Evolutionary conservation across 1,140 invertebrate genomes (phyloP).

Genomic region (Zaprionus davidi): DNA sequence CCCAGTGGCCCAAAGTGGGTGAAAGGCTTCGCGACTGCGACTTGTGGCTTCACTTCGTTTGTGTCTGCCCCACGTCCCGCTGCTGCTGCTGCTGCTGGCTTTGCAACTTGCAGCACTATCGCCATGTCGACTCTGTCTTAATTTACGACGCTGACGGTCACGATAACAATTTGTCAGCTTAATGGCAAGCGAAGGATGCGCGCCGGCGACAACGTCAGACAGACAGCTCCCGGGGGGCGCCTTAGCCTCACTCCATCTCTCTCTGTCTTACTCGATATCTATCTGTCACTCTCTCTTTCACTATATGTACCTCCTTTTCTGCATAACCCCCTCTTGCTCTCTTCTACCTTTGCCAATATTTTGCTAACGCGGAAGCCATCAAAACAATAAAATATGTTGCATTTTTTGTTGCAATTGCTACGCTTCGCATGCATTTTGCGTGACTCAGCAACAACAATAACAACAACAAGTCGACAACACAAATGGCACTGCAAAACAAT

Average conservation of each 20-base stretch:
- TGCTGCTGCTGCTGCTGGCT: background rate
- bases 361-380: background rate
- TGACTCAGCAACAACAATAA: conserved; percentile 53
- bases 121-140: conserved; percentile 55
- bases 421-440: conserved; percentile 55
- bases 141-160: conserved; percentile 70
- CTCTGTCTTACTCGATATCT: background rate
- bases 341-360: background rate
- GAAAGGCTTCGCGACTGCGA: conserved; percentile 59
- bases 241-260: background rate
- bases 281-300: background rate
- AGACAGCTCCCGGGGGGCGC: background rate
- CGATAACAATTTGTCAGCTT: conserved; percentile 83
- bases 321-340: background rate
- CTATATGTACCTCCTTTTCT: background rate
- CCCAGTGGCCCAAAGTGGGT: conserved; percentile 72
- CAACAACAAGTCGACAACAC: conserved; percentile 22
- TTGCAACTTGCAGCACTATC: background rate
- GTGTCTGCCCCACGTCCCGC: conserved; percentile 1
- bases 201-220: conserved; percentile 48
- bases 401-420: conserved; percentile 40
- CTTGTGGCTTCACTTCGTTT: too few relatives aligned
- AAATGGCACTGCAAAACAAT: conserved; percentile 69
- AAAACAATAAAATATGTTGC: conserved; percentile 29
- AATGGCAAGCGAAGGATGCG: conserved; percentile 73